Evolutionary conservation across 2,888 invertebrate genomes (phyloP).

Genomic region (Onthophagus sagittarius): DNA sequence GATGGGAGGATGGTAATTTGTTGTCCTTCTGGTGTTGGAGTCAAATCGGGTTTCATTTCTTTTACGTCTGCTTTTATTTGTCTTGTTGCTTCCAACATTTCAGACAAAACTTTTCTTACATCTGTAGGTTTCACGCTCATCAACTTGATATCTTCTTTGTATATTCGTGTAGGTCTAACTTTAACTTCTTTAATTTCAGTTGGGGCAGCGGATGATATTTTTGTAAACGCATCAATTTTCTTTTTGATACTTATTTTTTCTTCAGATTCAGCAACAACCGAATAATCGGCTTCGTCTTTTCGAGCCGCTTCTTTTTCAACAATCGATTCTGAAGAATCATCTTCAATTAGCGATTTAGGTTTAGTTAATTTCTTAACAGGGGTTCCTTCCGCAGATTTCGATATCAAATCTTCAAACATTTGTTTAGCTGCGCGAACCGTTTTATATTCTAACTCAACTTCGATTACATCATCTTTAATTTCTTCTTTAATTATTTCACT

Average conservation of each 20-base stretch:
- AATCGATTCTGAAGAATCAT: neutral
- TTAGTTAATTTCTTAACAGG: slow-evolving; percentile 36
- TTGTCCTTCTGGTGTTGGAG: slow-evolving; percentile 52
- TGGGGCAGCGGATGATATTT: neutral
- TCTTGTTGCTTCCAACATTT: slow-evolving; percentile 50
- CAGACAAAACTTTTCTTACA: slow-evolving; percentile 48
- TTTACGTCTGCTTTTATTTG: slow-evolving; percentile 51
- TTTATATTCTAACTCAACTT: slow-evolving; percentile 30
- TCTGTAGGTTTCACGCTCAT: slow-evolving; percentile 30
- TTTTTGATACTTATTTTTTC: neutral
- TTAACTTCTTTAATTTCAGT: slow-evolving; percentile 22
- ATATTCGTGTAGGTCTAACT: slow-evolving; percentile 15
- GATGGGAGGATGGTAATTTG: slow-evolving; percentile 40
- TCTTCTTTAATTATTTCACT: slow-evolving; percentile 25
- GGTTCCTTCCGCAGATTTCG: slow-evolving; percentile 42
- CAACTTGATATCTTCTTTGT: slow-evolving; percentile 19
- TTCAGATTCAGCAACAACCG: neutral
- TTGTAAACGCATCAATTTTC: neutral
- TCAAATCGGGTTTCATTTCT: slow-evolving; percentile 52
- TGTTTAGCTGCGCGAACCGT: slow-evolving; percentile 43
- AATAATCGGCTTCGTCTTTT: neutral
- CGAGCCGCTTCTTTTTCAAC: slow-evolving; percentile 14
- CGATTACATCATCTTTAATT: slow-evolving; percentile 27
- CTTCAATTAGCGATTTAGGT: slow-evolving; percentile 6
- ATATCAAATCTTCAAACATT: slow-evolving; percentile 45